Base-by-base conservation (phyloP, 2,888 invertebrate species). In the Deilephila porcellus region DNA sequence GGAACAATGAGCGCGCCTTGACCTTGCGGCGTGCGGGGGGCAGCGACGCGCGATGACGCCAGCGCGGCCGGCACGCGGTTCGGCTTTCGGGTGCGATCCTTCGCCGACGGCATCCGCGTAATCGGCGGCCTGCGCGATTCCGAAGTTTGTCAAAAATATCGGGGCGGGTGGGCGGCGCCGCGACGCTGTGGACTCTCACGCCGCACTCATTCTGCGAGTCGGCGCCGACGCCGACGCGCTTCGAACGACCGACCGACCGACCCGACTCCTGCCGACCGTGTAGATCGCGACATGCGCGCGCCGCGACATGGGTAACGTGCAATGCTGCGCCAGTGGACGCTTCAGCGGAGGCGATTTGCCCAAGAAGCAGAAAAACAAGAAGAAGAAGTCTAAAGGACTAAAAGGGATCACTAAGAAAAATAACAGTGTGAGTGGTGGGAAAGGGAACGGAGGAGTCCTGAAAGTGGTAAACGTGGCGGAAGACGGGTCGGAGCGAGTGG, bases 51-150 rank as follows among this genome's bases (percentile, higher is more conserved):
- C 88, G 93, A 91, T 94, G 94, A 93, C 93, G 94, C 90, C 93
- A 92, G 88, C 92, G 91, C 91, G 93, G 90, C 87, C 93, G 90
- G 88, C 85, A 87, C 89, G 90, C 91, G 87, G 86, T 88, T 91
- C 88, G 93, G 93, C 94, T 94, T 94, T 94, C 94, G 94, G 94
- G 93, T 92, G 93, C 93, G 93, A 94, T 93, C 93, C 94, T 93
- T 91, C 91, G 92, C 87, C 91, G 90, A 90, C 91, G 91, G 89
- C 90, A 93, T 94, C 92, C 94, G 94, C 93, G 93, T 94, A 92
- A 92, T 92, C 91, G 91, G 93, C 86, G 93, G 92, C 92, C 91
- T 92, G 90, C 87, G 91, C 85, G 87, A 89, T 88, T 90, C 88
- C 86, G 85, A 90, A 91, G 86, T 91, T 87, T 88, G 91, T 90